Base-by-base conservation (phyloP, 2,797 vertebrate genomes). In the Takifugu rubripes region DNA sequence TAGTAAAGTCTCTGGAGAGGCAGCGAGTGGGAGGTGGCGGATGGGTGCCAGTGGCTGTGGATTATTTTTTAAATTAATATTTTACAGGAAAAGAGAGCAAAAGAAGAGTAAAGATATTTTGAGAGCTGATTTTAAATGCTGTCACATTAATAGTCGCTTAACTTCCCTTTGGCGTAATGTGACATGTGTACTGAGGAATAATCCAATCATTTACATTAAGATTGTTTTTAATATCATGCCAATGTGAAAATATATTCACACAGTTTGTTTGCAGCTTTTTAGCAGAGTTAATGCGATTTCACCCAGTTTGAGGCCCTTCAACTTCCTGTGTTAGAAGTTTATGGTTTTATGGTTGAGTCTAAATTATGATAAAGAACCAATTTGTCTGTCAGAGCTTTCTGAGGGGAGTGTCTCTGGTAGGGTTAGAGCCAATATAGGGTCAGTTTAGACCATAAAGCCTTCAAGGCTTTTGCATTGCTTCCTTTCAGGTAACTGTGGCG, bases 141-240 rank as follows among this genome's bases (percentile, higher is more conserved):
- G 66, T 68, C 60, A 69, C 49, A 68, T 75, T 76, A 77, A 78
- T 52, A 78, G 69, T 59, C 25, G 27, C 54, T 29, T 72, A 48
- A 68, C 56, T 79, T 47, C 81, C 77, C 75, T 64, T 56, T 71
- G 81, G 83, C 75, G 2, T 17, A 58, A 56, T 69, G 73, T 78
- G 82, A 77, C 79, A 77, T 66, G 69, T 84, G 74, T 81, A 60
- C 70, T 24, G 3, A 66, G 42, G 59, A 79, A 72, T 83, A 78
- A 86, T 81, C 79, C 78, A 75, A 75, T 78, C 52, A 77, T 74
- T 81, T 67, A 73, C 75, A 74, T 72, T 70, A 64, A 66, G 56
- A 65, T 46, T 29, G 25, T 56, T 69, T 79, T 72, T 75, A 64
- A 77, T 77, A 62, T 61, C 65, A 60, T 66, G 77, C 78, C 76